Evolutionary conservation across 30 jellyfish, hydroid and myxozoan genomes (phyloP), one percentile per base, ranked within the genome.

Genomic region (Mastigias papua): DNA sequence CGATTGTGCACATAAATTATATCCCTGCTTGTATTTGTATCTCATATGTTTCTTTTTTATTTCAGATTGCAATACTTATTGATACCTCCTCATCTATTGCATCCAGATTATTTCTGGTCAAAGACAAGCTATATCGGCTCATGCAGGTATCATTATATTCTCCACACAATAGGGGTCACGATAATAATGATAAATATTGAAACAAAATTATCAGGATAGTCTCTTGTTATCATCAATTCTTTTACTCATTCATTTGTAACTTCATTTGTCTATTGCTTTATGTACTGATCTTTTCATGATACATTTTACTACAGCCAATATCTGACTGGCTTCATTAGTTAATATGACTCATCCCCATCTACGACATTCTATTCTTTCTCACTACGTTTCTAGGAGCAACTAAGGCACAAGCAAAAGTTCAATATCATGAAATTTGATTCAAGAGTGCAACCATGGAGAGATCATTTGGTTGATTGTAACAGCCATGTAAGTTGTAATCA

Each of bases 81-180:
- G 99, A 96, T 69, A 96, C 99, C 27, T 96, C 99, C 2, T 91
- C 97, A 10, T 96, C 99, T 7, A 96, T 96, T 89, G 99, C 92
- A 62, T 61, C 95, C 25, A 73, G 96, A 30, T 57, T 96, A 13
- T 64, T 42, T 50, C 77, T 90, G 26, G 91, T 96, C 29, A 96
- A 96, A 63, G 97, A 87, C 16, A 91, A 88, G 57, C 83, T 96
- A 50, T 89, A 78, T 35, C 69, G 91, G 33, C 91, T 95, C 29
- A 75, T 90, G 92, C 93, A 89, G 97, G 99, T 95, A 21, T 70
- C 9, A 31, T n/a, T n/a, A n/a, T n/a, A n/a, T n/a, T n/a, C n/a
- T n/a, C n/a, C n/a, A n/a, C n/a, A n/a, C n/a, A n/a, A n/a, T n/a
- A n/a, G n/a, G n/a, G n/a, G n/a, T n/a, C n/a, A n/a, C n/a, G n/a